These are phyloP conservation scores for Eupithecia subfuscata DNA, from an alignment of 2,888 invertebrate species.

Conservation along the genomic window DNA sequence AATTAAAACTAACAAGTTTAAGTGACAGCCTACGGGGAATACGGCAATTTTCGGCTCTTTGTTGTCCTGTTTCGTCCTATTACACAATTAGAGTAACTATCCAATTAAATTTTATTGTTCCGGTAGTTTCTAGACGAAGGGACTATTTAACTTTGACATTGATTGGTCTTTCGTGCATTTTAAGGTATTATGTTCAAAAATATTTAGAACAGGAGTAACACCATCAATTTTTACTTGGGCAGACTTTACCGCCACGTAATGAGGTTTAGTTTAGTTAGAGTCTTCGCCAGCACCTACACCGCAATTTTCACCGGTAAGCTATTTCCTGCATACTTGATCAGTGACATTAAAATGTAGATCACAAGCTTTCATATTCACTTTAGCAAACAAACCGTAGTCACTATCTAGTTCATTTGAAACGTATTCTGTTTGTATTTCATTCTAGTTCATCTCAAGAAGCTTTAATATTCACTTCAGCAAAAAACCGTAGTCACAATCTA, in stretches of 20 bases:
- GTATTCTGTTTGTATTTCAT: conserved; percentile 3
- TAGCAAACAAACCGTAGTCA: too few species aligned
- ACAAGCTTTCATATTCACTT: conserved; percentile 13
- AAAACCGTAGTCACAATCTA: too few species aligned
- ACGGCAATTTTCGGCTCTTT: conserved; percentile 21
- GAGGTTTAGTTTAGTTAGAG: too few species aligned
- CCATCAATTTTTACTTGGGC: neutral
- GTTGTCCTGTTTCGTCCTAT: conserved; percentile 23
- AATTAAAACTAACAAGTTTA: conserved; percentile 22
- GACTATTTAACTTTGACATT: conserved; percentile 10
- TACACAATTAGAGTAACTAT: conserved; percentile 25
- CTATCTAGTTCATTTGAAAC: neutral
- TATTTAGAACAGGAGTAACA: neutral
- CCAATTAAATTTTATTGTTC: conserved; percentile 32
- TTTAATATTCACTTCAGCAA: too few species aligned
- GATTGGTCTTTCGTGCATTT: neutral
- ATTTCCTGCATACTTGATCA: neutral
- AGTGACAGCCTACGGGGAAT: conserved; percentile 19
- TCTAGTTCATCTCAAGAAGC: conserved; percentile 33
- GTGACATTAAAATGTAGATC: neutral
- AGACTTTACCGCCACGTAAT: neutral
- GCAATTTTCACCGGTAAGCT: neutral
- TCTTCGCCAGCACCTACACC: too few species aligned
- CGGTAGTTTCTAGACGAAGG: conserved; percentile 15
- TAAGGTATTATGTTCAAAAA: neutral